phyloP scores from a whole-genome alignment of 2,888 invertebrate species.

The Mylabris sibirica region DNA sequence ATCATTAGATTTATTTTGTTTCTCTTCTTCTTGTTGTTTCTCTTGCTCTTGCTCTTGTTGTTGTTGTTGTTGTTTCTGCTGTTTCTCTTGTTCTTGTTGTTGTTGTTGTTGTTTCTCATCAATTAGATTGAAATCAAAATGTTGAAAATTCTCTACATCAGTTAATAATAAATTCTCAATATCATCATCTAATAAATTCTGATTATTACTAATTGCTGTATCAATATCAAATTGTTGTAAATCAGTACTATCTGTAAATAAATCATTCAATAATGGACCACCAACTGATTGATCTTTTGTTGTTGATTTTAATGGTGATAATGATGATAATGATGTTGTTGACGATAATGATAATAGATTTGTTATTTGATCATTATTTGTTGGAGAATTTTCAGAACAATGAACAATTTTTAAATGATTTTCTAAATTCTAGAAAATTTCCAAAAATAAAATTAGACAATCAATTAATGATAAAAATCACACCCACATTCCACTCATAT shows the following conservation, averaged over 20 bases:
- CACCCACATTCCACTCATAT: not conserved
- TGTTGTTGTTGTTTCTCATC: conserved; percentile 37
- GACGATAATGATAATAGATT: not conserved
- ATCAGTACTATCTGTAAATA: conserved; percentile 52
- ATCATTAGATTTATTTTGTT: not conserved
- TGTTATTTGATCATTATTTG: conserved; percentile 2
- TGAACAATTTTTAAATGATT: conserved; percentile 47
- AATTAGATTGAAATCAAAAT: conserved; percentile 54
- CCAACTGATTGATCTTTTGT: conserved; percentile 47
- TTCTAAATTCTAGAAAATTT: conserved; percentile 40
- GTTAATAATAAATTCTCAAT: conserved; percentile 43
- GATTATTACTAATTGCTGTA: conserved; percentile 11
- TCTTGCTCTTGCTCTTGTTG: too few species aligned
- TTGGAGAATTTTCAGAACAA: not conserved
- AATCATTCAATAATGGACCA: conserved; percentile 52
- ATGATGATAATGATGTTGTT: too few species aligned
- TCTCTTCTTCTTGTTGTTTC: conserved; percentile 31
- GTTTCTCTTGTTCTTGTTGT: too few species aligned
- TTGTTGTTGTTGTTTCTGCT: conserved; percentile 35
- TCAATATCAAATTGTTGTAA: conserved; percentile 46
- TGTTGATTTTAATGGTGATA: conserved; percentile 11
- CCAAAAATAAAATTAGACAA: conserved; percentile 17
- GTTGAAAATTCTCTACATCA: conserved; percentile 51
- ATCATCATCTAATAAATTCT: conserved; percentile 3
- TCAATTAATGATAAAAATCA: not conserved